A percentile compares a stretch with the other conserved stretches of the same genome.
These are phyloP conservation scores for Phymanthus crucifer DNA, from an alignment of 92 coral and sea anemone genomes.

Conservation along the genomic window DNA sequence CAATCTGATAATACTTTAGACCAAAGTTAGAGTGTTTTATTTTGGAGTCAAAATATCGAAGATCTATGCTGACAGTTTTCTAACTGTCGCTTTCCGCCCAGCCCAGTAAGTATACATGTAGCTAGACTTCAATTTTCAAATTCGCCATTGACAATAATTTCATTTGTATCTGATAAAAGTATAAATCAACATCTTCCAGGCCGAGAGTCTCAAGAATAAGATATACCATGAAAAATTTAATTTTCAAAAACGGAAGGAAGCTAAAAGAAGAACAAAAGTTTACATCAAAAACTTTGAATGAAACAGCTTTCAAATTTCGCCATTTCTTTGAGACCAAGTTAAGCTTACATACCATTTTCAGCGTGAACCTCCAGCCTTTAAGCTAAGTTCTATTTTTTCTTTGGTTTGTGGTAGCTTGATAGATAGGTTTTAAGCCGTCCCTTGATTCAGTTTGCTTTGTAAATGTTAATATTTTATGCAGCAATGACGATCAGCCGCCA, in stretches of 20 bases:
- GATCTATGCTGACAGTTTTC: not conserved
- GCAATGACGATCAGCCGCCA: slow-evolving; percentile 31
- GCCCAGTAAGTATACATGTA: not conserved
- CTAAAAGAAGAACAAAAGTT: not conserved
- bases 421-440: not conserved
- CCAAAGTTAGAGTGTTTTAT: not conserved
- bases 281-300: not conserved
- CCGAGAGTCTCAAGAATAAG: not conserved
- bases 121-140: not conserved
- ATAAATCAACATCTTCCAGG: not conserved
- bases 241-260: not conserved
- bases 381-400: not conserved
- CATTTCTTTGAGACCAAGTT: not conserved
- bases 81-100: not conserved
- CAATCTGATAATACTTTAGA: not conserved
- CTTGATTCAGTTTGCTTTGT: not conserved
- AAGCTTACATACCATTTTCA: not conserved
- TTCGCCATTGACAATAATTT: not conserved
- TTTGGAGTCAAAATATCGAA: not conserved
- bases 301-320: not conserved
- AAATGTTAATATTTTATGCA: slow-evolving; percentile 36
- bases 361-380: not conserved
- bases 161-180: not conserved
- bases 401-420: not conserved
- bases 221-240: not conserved